These are phyloP conservation scores for Nineta flava DNA, from an alignment of 2,888 invertebrate species.

Conservation along the genomic window DNA sequence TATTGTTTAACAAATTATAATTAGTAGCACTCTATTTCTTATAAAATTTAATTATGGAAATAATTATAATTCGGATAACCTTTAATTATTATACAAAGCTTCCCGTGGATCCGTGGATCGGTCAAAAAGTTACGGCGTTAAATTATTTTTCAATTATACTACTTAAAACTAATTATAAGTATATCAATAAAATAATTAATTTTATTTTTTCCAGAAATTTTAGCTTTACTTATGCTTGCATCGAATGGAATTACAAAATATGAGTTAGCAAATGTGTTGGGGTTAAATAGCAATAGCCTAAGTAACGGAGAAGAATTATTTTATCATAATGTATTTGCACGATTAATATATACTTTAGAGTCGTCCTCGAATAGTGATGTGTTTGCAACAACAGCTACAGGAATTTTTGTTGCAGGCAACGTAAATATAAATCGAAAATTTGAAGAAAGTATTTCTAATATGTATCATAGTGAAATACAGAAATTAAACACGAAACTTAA, in stretches of 20 bases:
- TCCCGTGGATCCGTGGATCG: too few relatives aligned
- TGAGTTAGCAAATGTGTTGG: constrained; percentile 45
- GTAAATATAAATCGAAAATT: too few relatives aligned
- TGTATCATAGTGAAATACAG: constrained; percentile 40
- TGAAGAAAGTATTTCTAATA: constrained; percentile 13
- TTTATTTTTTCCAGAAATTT: constrained; percentile 30
- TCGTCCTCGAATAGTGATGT: not conserved
- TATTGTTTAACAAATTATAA: too few relatives aligned
- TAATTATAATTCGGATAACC: too few relatives aligned
- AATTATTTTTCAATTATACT: too few relatives aligned
- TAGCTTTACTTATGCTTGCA: constrained; percentile 56
- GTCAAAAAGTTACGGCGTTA: too few relatives aligned
- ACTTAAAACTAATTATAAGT: too few relatives aligned
- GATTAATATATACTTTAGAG: constrained; percentile 25
- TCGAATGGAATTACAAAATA: constrained; percentile 53
- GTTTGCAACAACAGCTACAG: constrained; percentile 27
- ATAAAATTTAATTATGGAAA: too few relatives aligned
- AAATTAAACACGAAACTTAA: constrained; percentile 35
- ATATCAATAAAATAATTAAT: not conserved
- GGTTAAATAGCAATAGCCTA: constrained; percentile 29
- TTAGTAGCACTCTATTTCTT: too few relatives aligned
- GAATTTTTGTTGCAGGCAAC: constrained; percentile 37
- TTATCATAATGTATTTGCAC: constrained; percentile 39
- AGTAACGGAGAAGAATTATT: constrained; percentile 29
- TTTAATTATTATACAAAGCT: too few relatives aligned